Conservation (phyloP, 2,797 vertebrate genomes). For the Vespertilio murinus region DNA sequence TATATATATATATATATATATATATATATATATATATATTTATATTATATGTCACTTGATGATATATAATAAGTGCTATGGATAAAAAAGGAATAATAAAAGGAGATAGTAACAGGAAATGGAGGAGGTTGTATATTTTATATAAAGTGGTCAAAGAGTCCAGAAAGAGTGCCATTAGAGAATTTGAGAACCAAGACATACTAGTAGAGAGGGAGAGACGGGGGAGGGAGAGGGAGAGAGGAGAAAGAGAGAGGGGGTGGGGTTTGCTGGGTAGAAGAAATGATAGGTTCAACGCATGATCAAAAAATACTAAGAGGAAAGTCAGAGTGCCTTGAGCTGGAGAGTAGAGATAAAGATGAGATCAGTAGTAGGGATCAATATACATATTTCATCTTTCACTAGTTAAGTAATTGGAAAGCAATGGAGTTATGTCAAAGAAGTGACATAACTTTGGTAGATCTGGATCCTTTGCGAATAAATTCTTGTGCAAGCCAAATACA, state of each 20-base stretch:
- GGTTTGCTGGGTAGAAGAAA: not conserved
- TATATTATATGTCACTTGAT: not conserved
- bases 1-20: not conserved
- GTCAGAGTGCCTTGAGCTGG: not conserved
- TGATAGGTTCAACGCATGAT: not conserved
- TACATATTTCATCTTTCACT: not conserved
- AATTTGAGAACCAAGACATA: not conserved
- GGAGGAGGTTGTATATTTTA: not conserved
- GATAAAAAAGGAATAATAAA: not conserved
- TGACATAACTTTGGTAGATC: not conserved
- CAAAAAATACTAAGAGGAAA: not conserved
- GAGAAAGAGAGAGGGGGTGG: too few relatives aligned
- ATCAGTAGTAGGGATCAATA: not conserved
- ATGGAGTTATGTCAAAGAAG: not conserved
- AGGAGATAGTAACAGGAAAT: not conserved
- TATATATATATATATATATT: not conserved
- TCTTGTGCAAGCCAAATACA: not conserved
- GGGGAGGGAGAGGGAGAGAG: fast-evolving
- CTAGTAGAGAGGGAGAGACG: not conserved
- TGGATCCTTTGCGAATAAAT: not conserved
- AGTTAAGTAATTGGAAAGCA: not conserved
- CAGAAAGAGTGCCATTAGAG: not conserved
- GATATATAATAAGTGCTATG: not conserved
- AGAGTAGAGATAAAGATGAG: not conserved
- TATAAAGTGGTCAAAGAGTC: not conserved